phyloP scores from a whole-genome alignment of 2,797 vertebrate species.

The Strix occidentalis region DNA sequence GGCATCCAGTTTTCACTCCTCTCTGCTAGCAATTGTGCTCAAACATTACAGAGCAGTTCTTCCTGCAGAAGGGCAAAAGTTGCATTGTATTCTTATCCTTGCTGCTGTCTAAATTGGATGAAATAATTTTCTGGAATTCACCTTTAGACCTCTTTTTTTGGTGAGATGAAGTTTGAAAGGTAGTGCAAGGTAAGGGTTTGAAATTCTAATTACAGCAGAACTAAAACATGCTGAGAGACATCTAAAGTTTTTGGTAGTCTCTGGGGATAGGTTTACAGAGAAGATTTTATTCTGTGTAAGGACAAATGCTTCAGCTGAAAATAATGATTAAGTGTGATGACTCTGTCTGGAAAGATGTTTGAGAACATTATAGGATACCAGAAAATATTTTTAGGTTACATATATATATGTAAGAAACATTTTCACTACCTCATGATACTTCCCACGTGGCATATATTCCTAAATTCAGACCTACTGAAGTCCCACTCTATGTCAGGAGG shows the following conservation, averaged over 20 bases:
- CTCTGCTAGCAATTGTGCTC: neutral
- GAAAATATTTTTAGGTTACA: neutral
- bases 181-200: neutral
- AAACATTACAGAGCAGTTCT: neutral
- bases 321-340: neutral
- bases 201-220: neutral
- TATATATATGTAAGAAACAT: neutral
- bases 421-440: neutral
- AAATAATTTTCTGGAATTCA: neutral
- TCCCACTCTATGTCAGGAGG: neutral
- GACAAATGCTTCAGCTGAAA: neutral
- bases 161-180: neutral
- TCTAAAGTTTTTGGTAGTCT: neutral
- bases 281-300: neutral
- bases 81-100: neutral
- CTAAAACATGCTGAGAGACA: neutral
- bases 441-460: neutral
- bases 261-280: neutral
- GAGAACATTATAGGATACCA: neutral
- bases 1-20: neutral
- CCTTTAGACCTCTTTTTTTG: neutral
- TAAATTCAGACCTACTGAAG: neutral
- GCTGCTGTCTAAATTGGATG: neutral
- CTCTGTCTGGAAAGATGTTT: neutral
- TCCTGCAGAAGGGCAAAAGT: neutral